Evolutionary conservation across 1,140 invertebrate species (phyloP).

Genomic region (Brachionus paranguensis): DNA sequence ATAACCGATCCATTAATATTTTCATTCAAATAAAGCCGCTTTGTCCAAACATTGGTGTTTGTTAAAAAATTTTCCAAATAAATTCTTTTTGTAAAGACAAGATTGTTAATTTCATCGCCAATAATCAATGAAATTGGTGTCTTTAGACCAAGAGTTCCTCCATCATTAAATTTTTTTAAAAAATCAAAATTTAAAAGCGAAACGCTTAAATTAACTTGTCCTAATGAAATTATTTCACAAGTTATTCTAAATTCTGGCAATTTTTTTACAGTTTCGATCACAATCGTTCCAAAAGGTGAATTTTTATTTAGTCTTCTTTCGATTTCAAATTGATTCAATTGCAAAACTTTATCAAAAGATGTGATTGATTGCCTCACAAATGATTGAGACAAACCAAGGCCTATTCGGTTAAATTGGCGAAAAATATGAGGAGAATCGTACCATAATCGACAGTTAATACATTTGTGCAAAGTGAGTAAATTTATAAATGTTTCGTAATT

Average conservation of each 20-base stretch:
- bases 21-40: not conserved
- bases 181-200: not conserved
- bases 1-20: not conserved
- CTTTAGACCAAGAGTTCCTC: not conserved
- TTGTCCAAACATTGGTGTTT: not conserved
- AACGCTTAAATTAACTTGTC: not conserved
- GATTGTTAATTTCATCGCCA: not conserved
- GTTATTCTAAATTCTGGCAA: not conserved
- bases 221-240: not conserved
- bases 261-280: not conserved
- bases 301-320: not conserved
- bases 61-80: not conserved
- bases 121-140: not conserved
- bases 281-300: not conserved
- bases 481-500: constrained; percentile 19
- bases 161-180: not conserved
- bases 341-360: not conserved
- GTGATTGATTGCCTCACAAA: not conserved
- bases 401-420: constrained; percentile 3
- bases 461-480: not conserved
- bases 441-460: not conserved
- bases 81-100: not conserved
- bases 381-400: not conserved
- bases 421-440: constrained; percentile 7
- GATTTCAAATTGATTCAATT: not conserved